These are phyloP conservation scores for Thalassophryne amazonica DNA, from an alignment of 2,797 vertebrate genomes.

Conservation along the genomic window DNA sequence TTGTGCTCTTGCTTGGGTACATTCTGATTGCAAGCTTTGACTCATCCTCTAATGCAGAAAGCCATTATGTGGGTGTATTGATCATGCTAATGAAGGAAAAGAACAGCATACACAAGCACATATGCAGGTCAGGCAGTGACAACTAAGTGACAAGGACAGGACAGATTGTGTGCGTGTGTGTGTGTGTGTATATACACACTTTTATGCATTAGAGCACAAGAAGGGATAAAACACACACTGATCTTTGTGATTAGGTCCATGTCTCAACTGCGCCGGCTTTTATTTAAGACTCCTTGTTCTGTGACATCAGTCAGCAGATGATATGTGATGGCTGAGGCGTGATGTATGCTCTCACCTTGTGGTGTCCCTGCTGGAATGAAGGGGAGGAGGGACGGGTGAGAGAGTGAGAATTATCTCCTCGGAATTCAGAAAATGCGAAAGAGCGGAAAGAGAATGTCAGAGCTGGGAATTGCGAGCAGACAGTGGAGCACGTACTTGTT, in stretches of 20 bases:
- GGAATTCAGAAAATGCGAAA: conserved; percentile 54
- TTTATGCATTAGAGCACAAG: not conserved
- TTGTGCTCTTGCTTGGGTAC: not conserved
- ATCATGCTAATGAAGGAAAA: conserved; percentile 63
- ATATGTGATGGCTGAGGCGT: conserved; percentile 50
- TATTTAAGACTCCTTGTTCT: conserved; percentile 40
- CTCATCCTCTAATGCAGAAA: conserved; percentile 27
- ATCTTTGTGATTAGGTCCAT: conserved; percentile 12
- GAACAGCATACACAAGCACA: conserved; percentile 41
- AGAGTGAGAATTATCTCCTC: conserved; percentile 40
- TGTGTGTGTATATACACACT: not conserved
- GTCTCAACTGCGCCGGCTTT: too few relatives aligned
- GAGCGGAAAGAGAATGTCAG: conserved; percentile 64
- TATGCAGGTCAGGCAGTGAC: conserved; percentile 53
- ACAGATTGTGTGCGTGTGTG: not conserved
- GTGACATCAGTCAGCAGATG: conserved; percentile 54
- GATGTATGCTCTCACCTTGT: conserved; percentile 74
- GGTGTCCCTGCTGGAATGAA: conserved; percentile 46
- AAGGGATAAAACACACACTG: conserved; percentile 10
- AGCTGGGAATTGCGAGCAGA: conserved; percentile 71
- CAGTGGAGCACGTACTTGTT: conserved; percentile 36
- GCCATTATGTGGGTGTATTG: conserved; percentile 53
- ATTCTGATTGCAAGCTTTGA: conserved; percentile 10
- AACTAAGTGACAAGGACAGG: conserved; percentile 26
- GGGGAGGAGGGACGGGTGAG: not conserved